Evolutionary conservation across 2,888 invertebrate species (phyloP).

Genomic region (Cyclophora albipunctata): DNA sequence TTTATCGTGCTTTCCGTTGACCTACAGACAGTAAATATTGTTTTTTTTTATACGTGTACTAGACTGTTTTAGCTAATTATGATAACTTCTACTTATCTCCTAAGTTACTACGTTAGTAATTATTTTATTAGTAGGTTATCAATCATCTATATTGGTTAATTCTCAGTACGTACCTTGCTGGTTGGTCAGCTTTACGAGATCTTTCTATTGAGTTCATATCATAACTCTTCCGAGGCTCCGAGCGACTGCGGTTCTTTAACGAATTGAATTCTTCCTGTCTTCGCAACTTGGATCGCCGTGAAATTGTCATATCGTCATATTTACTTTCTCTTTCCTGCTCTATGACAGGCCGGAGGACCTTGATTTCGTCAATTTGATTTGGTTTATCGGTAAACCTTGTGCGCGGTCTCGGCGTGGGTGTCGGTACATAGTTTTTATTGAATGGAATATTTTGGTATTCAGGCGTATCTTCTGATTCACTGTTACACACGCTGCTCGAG

Average conservation of each 20-base stretch:
- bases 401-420: slow-evolving; percentile 52
- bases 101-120: background rate
- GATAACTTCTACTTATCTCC: background rate
- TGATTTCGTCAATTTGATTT: slow-evolving; percentile 31
- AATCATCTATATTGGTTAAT: background rate
- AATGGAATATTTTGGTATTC: slow-evolving; percentile 60
- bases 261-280: slow-evolving; percentile 31
- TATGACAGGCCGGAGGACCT: slow-evolving; percentile 43
- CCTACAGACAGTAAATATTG: background rate
- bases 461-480: slow-evolving; percentile 58
- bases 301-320: slow-evolving; percentile 20
- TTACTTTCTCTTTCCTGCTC: slow-evolving; percentile 37
- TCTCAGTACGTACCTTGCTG: slow-evolving; percentile 22
- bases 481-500: slow-evolving; percentile 58
- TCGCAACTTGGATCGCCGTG: slow-evolving; percentile 38
- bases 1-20: background rate
- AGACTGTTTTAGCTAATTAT: slow-evolving; percentile 4
- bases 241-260: slow-evolving; percentile 43
- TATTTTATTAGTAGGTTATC: background rate
- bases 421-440: slow-evolving; percentile 40
- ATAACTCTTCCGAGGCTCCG: slow-evolving; percentile 50
- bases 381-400: slow-evolving; percentile 41
- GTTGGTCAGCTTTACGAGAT: slow-evolving; percentile 18
- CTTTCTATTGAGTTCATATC: slow-evolving; percentile 25
- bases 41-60: too few species aligned